These are phyloP conservation scores for Macropis europaea DNA, from an alignment of 2,888 invertebrate species.

Conservation along the genomic window DNA sequence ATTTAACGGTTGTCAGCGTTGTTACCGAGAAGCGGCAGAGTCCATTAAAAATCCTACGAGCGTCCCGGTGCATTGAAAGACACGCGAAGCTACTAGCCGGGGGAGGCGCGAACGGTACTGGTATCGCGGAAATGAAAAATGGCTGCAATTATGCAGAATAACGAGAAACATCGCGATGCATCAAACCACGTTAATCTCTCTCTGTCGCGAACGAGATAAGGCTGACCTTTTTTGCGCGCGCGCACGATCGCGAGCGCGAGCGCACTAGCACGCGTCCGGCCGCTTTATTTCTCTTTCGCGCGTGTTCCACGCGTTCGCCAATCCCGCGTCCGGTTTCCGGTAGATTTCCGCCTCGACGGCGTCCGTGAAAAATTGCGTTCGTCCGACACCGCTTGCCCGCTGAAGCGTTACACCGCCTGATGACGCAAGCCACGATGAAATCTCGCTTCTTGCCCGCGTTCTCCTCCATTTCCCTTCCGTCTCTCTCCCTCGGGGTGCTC, in stretches of 20 bases:
- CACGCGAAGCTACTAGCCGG: conserved; percentile 12
- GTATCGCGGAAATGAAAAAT: conserved; percentile 32
- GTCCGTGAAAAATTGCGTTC: conserved; percentile 67
- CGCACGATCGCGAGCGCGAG: conserved; percentile 15
- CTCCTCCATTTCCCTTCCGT: conserved; percentile 7
- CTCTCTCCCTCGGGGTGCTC: not conserved
- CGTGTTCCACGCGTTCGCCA: conserved; percentile 51
- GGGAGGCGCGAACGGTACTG: too few species aligned
- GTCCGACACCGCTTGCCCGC: conserved; percentile 32
- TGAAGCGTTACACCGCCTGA: conserved; percentile 40
- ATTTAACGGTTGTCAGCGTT: not conserved
- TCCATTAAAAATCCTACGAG: not conserved
- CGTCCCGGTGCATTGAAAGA: not conserved
- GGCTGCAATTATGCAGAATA: conserved; percentile 37
- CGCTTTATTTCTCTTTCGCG: conserved; percentile 42
- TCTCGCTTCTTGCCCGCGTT: conserved; percentile 28
- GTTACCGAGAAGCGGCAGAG: not conserved
- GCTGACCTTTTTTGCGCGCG: conserved; percentile 23
- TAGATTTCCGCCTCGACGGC: conserved; percentile 53
- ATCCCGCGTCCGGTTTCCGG: conserved; percentile 66
- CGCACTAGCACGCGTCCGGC: conserved; percentile 36
- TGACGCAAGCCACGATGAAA: conserved; percentile 52
- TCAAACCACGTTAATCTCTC: conserved; percentile 47
- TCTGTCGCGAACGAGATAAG: conserved; percentile 39
- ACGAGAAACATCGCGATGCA: conserved; percentile 40